phyloP scores from a whole-genome alignment of 2,888 invertebrate species.

The Athrips mouffetella region DNA sequence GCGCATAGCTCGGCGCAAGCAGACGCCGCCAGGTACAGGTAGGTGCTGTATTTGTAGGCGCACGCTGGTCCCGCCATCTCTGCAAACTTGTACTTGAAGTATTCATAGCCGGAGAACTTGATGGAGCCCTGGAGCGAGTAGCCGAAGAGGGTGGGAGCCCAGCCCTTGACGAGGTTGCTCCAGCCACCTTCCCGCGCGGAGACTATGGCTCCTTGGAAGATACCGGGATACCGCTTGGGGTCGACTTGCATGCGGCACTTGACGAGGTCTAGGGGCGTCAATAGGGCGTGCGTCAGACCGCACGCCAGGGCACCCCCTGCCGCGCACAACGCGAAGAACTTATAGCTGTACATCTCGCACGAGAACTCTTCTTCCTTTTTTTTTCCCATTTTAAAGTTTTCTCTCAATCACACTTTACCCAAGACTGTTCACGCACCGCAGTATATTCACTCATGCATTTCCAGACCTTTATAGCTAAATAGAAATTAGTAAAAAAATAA shows the following conservation, averaged over 20 bases:
- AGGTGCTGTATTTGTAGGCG: conserved; percentile 87
- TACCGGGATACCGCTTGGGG: conserved; percentile 87
- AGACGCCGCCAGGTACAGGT: conserved; percentile 88
- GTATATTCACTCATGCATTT: no score
- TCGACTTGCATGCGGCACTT: conserved; percentile 91
- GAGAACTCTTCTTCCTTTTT: conserved; percentile 43
- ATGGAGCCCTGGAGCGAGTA: conserved; percentile 86
- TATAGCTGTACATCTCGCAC: conserved; percentile 85
- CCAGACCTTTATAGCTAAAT: no score
- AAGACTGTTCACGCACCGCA: no score
- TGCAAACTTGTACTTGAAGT: conserved; percentile 89
- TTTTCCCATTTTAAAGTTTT: no score
- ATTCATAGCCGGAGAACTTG: conserved; percentile 93
- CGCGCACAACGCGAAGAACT: conserved; percentile 88
- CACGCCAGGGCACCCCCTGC: conserved; percentile 90
- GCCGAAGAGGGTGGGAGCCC: conserved; percentile 92
- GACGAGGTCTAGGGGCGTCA: conserved; percentile 91
- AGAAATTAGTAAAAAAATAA: no score
- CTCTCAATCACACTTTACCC: no score
- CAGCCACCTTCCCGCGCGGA: conserved; percentile 86
- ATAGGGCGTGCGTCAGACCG: conserved; percentile 88
- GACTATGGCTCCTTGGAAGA: conserved; percentile 86
- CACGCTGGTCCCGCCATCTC: conserved; percentile 86
- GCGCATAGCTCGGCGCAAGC: conserved; percentile 94
- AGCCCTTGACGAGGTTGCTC: conserved; percentile 87